Conservation (phyloP, 2,888 invertebrate genomes). For the Drosophila kambysellisi region DNA sequence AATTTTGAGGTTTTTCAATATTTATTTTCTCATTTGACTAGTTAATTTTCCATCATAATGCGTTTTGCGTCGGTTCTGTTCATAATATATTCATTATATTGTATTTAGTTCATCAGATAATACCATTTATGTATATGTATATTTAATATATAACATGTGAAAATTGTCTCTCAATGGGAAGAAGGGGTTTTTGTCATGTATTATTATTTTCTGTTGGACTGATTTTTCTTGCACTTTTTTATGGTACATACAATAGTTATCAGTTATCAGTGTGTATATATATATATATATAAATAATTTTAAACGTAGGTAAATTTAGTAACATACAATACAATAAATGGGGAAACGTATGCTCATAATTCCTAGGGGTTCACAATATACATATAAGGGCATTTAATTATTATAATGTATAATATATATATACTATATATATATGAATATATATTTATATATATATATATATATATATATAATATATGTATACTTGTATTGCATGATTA, state of each 20-base stretch:
- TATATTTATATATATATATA: background rate
- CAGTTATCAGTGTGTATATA: constrained; percentile 19
- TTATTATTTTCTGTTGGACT: constrained; percentile 8
- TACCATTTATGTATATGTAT: constrained; percentile 68
- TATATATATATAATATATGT: constrained; percentile 13
- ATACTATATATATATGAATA: constrained; percentile 8
- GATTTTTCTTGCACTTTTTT: constrained; percentile 49
- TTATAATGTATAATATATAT: constrained; percentile 29
- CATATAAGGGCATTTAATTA: constrained; percentile 42
- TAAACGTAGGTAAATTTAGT: constrained; percentile 67
- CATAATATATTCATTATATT: constrained; percentile 74
- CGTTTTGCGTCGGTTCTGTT: constrained; percentile 49
- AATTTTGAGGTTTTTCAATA: constrained; percentile 63
- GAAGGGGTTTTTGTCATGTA: constrained; percentile 36
- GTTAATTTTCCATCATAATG: constrained; percentile 68
- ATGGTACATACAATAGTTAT: constrained; percentile 55
- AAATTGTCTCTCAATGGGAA: constrained; percentile 35
- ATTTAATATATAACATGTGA: constrained; percentile 73
- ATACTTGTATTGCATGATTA: constrained; percentile 32
- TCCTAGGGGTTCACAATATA: constrained; percentile 57
- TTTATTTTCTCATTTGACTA: constrained; percentile 84
- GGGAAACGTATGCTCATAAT: constrained; percentile 44
- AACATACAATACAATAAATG: constrained; percentile 67
- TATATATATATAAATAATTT: constrained; percentile 15
- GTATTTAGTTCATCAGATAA: constrained; percentile 70